phyloP scores from a whole-genome alignment of 2,113 vertebrate species.

The Turdus rufiventris region DNA sequence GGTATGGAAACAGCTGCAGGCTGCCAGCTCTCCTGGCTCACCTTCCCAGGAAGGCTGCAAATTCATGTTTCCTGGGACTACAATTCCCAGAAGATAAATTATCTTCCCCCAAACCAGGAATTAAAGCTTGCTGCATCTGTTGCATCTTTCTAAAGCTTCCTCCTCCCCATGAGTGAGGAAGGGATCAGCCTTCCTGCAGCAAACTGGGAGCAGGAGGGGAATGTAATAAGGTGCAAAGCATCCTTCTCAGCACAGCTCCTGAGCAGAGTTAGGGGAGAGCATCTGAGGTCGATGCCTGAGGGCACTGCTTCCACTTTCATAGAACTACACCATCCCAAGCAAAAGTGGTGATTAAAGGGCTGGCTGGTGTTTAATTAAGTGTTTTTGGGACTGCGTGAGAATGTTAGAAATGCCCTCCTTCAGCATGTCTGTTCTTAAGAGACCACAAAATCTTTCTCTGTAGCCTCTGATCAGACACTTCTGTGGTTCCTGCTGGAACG shows the following conservation, averaged over 20 bases:
- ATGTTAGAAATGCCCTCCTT: neutral
- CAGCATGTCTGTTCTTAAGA: neutral
- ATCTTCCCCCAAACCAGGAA: neutral
- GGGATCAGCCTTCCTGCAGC: neutral
- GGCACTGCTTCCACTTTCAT: neutral
- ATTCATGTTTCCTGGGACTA: neutral
- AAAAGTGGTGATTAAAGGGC: neutral
- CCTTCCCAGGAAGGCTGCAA: neutral
- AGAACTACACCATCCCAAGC: neutral
- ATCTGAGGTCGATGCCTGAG: neutral
- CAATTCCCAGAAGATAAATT: neutral
- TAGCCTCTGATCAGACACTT: neutral
- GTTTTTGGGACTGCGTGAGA: neutral
- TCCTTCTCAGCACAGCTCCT: neutral
- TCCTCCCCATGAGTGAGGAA: neutral
- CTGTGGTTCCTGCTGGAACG: neutral
- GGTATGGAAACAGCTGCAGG: neutral
- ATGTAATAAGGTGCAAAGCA: too few relatives aligned
- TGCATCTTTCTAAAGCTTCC: fast-evolving
- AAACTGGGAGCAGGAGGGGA: neutral
- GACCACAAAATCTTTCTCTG: neutral
- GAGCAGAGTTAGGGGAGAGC: neutral
- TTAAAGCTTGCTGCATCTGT: fast-evolving
- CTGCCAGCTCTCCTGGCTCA: neutral
- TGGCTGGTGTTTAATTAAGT: neutral